Evolutionary conservation across 2,113 vertebrate genomes (phyloP).

Genomic region (Geococcyx californianus): DNA sequence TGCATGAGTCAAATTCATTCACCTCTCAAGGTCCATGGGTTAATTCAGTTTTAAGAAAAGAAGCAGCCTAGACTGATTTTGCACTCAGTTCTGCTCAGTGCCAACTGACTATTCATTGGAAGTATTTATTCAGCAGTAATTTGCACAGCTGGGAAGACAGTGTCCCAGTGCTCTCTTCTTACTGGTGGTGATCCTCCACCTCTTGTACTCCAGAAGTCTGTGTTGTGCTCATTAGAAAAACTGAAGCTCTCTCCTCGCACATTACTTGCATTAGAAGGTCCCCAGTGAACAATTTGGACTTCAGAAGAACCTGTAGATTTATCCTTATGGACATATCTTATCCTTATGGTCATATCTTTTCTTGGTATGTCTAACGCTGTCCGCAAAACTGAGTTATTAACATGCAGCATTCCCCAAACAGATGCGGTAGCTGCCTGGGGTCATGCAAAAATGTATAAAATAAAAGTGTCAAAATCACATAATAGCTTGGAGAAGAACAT

Average conservation of each 20-base stretch:
- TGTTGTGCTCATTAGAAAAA: not conserved
- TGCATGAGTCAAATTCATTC: not conserved
- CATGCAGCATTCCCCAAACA: not conserved
- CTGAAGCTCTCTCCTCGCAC: not conserved
- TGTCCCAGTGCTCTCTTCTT: not conserved
- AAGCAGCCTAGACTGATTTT: not conserved
- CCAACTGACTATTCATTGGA: not conserved
- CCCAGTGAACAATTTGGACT: not conserved
- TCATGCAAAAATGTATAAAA: not conserved
- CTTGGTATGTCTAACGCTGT: not conserved
- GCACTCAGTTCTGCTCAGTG: not conserved
- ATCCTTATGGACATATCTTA: not conserved
- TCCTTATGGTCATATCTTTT: not conserved
- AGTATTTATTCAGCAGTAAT: not conserved
- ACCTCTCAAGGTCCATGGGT: not conserved
- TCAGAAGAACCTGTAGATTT: not conserved
- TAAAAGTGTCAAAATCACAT: not conserved
- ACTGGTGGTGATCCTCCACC: not conserved
- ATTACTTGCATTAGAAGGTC: rapidly evolving
- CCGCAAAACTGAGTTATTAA: not conserved
- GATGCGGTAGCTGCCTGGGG: not conserved
- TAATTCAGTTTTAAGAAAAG: not conserved
- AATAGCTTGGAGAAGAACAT: not conserved
- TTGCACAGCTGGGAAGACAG: rapidly evolving
- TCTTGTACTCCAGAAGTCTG: not conserved